Evolutionary conservation across 64 coral and sea anemone species (phyloP).

Genomic region (Stichodactyla helianthus): DNA sequence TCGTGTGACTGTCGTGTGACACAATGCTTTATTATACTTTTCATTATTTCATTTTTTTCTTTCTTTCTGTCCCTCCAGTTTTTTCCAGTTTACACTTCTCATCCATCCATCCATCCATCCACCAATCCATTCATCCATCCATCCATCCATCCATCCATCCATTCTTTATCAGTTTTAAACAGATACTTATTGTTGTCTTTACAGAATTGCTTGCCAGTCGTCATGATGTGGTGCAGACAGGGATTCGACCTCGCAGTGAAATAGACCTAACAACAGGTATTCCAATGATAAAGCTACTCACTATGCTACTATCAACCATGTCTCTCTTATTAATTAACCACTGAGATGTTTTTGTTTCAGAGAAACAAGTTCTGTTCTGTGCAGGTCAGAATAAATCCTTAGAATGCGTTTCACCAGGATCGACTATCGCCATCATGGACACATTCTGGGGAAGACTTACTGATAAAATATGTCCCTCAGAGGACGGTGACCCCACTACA

Average conservation of each 20-base stretch:
- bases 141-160: background rate
- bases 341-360: conserved; percentile 10
- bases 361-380: conserved; percentile 78
- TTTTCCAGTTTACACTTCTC: too few relatives aligned
- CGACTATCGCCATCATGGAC: conserved; percentile 74
- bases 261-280: conserved; percentile 84
- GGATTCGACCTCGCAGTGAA: conserved; percentile 62
- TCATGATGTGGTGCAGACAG: background rate
- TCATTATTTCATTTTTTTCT: too few relatives aligned
- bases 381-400: conserved; percentile 91
- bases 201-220: background rate
- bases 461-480: conserved; percentile 65
- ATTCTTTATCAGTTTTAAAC: background rate
- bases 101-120: background rate
- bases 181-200: background rate
- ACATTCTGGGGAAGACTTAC: conserved; percentile 87
- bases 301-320: too few relatives aligned
- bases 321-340: background rate
- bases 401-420: conserved; percentile 87
- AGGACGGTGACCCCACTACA: conserved; percentile 69
- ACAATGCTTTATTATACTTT: too few relatives aligned
- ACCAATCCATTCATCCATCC: background rate
- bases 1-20: too few relatives aligned
- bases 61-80: too few relatives aligned
- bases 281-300: too few relatives aligned